Percentiles rank a stretch among this genome's conserved stretches.
Conservation (phyloP, 2,797 vertebrate genomes). For the Oryzias dopingdopingensis region DNA sequence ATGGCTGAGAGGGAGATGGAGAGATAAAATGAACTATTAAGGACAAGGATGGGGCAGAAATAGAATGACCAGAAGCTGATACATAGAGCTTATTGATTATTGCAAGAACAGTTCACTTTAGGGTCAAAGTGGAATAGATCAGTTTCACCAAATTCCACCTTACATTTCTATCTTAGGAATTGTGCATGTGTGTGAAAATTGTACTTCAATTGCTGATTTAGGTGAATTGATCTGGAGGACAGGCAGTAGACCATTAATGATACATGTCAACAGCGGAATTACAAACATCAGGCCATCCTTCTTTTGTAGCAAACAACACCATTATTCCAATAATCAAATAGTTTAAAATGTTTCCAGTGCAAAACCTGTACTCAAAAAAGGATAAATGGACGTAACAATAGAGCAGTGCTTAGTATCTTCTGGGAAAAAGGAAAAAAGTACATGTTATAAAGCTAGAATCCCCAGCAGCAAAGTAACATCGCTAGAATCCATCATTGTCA, state of each 20-base stretch:
- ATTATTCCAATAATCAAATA: slow-evolving; percentile 15
- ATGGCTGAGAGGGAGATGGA: slow-evolving; percentile 15
- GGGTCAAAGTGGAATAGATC: slow-evolving; percentile 59
- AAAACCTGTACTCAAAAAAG: background rate
- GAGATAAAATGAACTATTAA: too few species aligned
- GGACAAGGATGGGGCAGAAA: slow-evolving; percentile 15
- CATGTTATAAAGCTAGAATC: slow-evolving; percentile 10
- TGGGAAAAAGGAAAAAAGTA: background rate
- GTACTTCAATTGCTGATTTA: too few species aligned
- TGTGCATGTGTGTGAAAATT: too few species aligned
- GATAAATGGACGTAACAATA: background rate
- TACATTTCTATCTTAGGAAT: too few species aligned
- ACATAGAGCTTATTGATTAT: slow-evolving; percentile 44
- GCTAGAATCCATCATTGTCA: slow-evolving; percentile 30
- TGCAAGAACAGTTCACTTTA: slow-evolving; percentile 57
- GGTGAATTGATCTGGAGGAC: too few species aligned
- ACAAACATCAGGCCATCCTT: background rate
- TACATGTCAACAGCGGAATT: slow-evolving; percentile 16
- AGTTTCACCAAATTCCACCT: slow-evolving; percentile 57
- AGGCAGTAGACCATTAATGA: background rate
- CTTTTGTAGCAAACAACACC: slow-evolving; percentile 12
- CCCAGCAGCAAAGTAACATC: slow-evolving; percentile 16
- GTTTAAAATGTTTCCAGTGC: background rate
- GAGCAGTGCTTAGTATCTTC: background rate
- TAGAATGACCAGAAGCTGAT: slow-evolving; percentile 19